Evolutionary conservation across 2,888 invertebrate genomes (phyloP).

Genomic region (Neoascia interrupta): DNA sequence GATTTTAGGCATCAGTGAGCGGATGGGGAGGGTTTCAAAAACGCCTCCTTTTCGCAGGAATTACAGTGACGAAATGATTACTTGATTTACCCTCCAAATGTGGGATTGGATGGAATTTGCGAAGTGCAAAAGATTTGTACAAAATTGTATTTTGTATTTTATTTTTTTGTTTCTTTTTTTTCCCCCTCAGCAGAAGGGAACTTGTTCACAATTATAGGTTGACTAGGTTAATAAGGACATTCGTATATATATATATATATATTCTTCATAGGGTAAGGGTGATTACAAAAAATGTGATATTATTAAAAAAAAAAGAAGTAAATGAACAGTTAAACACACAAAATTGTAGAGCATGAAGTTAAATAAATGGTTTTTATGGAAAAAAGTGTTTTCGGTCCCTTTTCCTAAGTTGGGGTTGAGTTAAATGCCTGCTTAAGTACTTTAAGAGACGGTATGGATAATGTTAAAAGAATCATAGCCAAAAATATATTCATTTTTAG

Average conservation of each 20-base stretch:
- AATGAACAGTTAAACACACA: slow-evolving; percentile 21
- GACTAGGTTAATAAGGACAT: slow-evolving; percentile 50
- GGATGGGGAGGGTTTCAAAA: slow-evolving; percentile 26
- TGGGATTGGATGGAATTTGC: neutral
- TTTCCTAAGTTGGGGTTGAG: too few relatives aligned
- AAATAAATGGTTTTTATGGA: slow-evolving; percentile 64
- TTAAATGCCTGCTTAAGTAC: too few relatives aligned
- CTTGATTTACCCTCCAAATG: neutral
- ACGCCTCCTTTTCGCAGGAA: slow-evolving; percentile 11
- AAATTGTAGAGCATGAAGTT: slow-evolving; percentile 56
- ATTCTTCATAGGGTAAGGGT: slow-evolving; percentile 52
- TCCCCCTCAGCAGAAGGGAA: neutral
- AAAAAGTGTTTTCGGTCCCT: neutral
- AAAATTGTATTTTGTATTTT: slow-evolving; percentile 20
- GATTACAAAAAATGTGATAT: slow-evolving; percentile 59
- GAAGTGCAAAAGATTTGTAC: slow-evolving; percentile 37
- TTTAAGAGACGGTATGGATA: too few relatives aligned
- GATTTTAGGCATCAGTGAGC: slow-evolving; percentile 25
- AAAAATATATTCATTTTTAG: too few relatives aligned
- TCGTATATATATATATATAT: slow-evolving; percentile 7
- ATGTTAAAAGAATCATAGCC: too few relatives aligned
- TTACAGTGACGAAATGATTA: neutral
- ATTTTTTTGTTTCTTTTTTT: slow-evolving; percentile 35
- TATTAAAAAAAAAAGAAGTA: slow-evolving; percentile 44
- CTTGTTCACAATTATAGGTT: slow-evolving; percentile 40